phyloP scores from a whole-genome alignment of 2,113 vertebrate species.

The Jacana jacana region DNA sequence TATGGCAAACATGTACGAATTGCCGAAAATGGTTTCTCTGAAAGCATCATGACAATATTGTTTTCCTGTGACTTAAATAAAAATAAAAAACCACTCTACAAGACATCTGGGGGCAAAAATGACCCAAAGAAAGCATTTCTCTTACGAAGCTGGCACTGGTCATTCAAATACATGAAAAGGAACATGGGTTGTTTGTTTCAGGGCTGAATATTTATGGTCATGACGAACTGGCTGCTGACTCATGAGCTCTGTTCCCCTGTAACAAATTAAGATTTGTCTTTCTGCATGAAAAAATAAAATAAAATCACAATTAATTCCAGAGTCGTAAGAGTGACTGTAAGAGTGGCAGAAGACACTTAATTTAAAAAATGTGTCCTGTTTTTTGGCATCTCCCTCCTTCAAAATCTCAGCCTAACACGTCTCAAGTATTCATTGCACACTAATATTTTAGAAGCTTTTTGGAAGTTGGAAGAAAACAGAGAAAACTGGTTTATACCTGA shows the following conservation, averaged over 20 bases:
- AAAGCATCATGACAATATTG: neutral
- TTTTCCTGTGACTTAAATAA: neutral
- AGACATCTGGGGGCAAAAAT: neutral
- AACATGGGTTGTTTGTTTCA: constrained; percentile 22
- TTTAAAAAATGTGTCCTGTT: neutral
- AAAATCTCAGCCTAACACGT: neutral
- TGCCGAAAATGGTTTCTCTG: neutral
- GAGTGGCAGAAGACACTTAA: neutral
- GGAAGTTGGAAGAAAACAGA: neutral
- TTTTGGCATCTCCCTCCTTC: neutral
- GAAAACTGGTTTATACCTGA: neutral
- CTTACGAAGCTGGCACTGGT: neutral
- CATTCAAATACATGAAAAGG: neutral
- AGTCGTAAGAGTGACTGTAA: neutral
- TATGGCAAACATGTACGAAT: neutral
- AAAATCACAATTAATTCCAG: constrained; percentile 25
- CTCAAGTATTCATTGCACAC: neutral
- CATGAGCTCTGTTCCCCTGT: constrained; percentile 5
- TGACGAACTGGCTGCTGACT: constrained; percentile 25
- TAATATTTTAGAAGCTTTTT: neutral
- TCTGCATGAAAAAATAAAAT: neutral
- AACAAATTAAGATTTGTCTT: constrained; percentile 29
- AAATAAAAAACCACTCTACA: neutral
- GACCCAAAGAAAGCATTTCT: neutral
- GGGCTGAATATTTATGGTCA: constrained; percentile 29